Evolutionary conservation across 2,797 vertebrate species (phyloP).

Genomic region (Gymnodraco acuticeps): DNA sequence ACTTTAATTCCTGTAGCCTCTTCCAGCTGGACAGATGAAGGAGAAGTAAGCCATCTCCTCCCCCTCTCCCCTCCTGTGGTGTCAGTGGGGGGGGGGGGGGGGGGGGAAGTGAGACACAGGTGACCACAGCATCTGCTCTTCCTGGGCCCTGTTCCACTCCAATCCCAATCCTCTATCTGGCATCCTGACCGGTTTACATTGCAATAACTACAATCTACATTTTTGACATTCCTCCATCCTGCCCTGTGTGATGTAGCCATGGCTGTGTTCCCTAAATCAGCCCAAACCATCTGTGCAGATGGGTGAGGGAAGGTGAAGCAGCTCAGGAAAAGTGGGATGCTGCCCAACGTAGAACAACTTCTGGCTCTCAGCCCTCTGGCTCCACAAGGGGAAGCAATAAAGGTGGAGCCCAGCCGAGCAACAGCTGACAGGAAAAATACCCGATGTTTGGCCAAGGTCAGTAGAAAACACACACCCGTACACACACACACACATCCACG

Average conservation of each 20-base stretch:
- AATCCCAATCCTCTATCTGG: not conserved
- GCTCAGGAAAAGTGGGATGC: constrained; percentile 47
- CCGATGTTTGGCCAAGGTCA: constrained; percentile 78
- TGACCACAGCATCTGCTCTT: constrained; percentile 65
- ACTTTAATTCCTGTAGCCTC: not conserved
- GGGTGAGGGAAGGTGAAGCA: constrained; percentile 41
- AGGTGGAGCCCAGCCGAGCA: constrained; percentile 73
- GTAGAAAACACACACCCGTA: constrained; percentile 33
- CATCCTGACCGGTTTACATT: not conserved
- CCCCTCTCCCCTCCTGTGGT: constrained; percentile 29
- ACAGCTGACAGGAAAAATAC: constrained; percentile 83
- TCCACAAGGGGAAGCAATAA: constrained; percentile 72
- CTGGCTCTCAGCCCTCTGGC: constrained; percentile 70
- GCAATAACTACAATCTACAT: not conserved
- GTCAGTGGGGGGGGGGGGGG: constrained; percentile 38
- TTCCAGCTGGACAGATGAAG: constrained; percentile 34
- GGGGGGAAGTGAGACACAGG: constrained; percentile 54
- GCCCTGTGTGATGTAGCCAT: constrained; percentile 2
- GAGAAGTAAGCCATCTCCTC: not conserved
- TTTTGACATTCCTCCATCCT: not conserved
- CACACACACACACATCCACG: constrained; percentile 11
- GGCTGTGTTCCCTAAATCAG: constrained; percentile 16
- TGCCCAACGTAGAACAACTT: constrained; percentile 34
- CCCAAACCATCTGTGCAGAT: constrained; percentile 46
- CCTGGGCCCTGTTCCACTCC: constrained; percentile 37